phyloP scores from a whole-genome alignment of 35 echinoderm and acorn worm species.

The Ophiothrix spiculata region DNA sequence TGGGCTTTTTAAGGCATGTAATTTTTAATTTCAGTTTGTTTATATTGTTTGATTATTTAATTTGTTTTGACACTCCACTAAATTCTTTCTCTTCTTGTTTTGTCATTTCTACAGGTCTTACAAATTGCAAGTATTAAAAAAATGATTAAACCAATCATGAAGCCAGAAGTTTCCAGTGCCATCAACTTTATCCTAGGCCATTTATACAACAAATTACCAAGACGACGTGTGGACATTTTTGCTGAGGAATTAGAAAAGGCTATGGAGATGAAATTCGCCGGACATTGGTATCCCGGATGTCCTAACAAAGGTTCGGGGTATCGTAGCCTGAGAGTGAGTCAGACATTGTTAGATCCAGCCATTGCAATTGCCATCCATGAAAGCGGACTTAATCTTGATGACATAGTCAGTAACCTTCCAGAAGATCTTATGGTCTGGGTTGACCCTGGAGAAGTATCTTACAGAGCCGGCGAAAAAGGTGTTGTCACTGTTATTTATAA shows the following conservation, averaged over 20 bases:
- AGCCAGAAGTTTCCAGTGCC: constrained; percentile 84
- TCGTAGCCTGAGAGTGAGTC: constrained; percentile 72
- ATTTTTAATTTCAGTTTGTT: too few relatives aligned
- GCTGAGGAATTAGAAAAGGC: constrained; percentile 91
- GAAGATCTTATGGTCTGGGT: constrained; percentile 91
- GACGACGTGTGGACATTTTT: constrained; percentile 75
- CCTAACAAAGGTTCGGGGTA: constrained; percentile 96
- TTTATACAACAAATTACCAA: constrained; percentile 93
- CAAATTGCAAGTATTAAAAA: not conserved
- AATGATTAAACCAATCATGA: constrained; percentile 53
- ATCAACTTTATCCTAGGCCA: constrained; percentile 79
- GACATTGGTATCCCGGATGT: constrained; percentile 91
- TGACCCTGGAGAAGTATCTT: constrained; percentile 92
- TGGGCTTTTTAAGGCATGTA: too few relatives aligned
- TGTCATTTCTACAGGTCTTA: not conserved
- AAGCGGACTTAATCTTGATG: constrained; percentile 81
- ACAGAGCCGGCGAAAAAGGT: constrained; percentile 86
- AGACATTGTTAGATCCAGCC: constrained; percentile 73
- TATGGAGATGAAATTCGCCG: constrained; percentile 81
- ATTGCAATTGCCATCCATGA: constrained; percentile 63
- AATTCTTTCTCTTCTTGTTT: not conserved
- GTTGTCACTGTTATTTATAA: constrained; percentile 85
- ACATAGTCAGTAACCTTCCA: constrained; percentile 76
- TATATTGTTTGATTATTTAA: too few relatives aligned
- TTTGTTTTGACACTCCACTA: too few relatives aligned